Evolutionary conservation across 2,888 invertebrate genomes (phyloP).

Genomic region (Drosophila stalkeri): DNA sequence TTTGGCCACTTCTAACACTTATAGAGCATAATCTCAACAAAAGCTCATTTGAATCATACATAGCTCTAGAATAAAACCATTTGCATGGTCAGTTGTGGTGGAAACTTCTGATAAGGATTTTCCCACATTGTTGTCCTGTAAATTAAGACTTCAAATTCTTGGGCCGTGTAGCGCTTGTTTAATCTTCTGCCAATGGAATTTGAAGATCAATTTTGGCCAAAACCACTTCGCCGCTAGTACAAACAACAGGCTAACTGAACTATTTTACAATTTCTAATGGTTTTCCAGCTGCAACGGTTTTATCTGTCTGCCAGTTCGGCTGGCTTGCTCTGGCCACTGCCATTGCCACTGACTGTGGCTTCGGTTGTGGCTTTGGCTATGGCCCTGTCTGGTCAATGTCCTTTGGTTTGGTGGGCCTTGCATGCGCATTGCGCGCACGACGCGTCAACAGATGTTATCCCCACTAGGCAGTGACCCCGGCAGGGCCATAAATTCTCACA

Average conservation of each 20-base stretch:
- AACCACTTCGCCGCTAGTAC: neutral
- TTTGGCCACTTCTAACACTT: neutral
- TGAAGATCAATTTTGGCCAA: conserved; percentile 32
- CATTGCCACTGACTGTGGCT: conserved; percentile 5
- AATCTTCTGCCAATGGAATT: conserved; percentile 28
- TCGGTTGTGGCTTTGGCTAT: conserved; percentile 22
- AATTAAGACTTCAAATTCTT: conserved; percentile 38
- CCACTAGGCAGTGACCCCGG: conserved; percentile 73
- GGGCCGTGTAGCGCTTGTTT: conserved; percentile 1
- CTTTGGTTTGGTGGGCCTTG: conserved; percentile 64
- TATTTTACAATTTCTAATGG: conserved; percentile 65
- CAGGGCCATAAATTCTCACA: conserved; percentile 81
- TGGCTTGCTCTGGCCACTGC: conserved; percentile 27
- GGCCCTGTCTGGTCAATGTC: conserved; percentile 69
- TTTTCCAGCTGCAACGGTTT: conserved; percentile 56
- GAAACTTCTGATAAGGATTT: conserved; percentile 12
- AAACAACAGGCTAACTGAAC: conserved; percentile 32
- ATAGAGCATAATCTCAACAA: neutral
- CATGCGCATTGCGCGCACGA: conserved; percentile 78
- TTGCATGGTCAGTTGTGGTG: neutral
- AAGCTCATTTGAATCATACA: neutral
- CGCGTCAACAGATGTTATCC: conserved; percentile 81
- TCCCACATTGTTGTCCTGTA: conserved; percentile 29
- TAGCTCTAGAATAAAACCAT: neutral
- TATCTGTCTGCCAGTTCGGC: conserved; percentile 27